phyloP scores from a whole-genome alignment of 1,140 invertebrate genomes.

The Drosophila jambulina region DNA sequence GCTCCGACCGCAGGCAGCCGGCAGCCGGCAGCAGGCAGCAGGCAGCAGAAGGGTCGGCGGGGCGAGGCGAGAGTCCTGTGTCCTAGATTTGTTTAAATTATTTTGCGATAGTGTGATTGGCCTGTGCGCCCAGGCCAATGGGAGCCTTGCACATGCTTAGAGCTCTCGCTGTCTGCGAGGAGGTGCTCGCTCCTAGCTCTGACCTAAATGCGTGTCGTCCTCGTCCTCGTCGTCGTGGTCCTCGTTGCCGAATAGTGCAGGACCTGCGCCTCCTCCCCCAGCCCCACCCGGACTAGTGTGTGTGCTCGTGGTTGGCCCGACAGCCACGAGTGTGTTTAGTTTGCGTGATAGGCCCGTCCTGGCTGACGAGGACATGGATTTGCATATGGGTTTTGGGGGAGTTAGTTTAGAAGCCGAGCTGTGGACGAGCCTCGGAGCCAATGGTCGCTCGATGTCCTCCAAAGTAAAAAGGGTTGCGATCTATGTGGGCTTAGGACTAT shows the following conservation, averaged over 20 bases:
- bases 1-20: slow-evolving; percentile 29
- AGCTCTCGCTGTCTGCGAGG: slow-evolving; percentile 55
- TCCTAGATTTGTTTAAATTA: slow-evolving; percentile 85
- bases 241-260: slow-evolving; percentile 71
- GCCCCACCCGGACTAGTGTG: not conserved
- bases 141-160: slow-evolving; percentile 80
- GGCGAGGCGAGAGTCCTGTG: slow-evolving; percentile 27
- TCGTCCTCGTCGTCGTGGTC: not conserved
- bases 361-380: slow-evolving; percentile 18
- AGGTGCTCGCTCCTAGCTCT: slow-evolving; percentile 21
- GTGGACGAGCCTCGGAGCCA: slow-evolving; percentile 4
- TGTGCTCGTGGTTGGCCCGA: slow-evolving; percentile 44
- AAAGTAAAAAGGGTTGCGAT: not conserved
- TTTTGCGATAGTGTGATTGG: slow-evolving; percentile 85
- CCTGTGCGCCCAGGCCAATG: slow-evolving; percentile 79
- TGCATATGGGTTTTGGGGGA: slow-evolving; percentile 48
- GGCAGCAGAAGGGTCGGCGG: slow-evolving; percentile 2
- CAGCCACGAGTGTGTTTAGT: slow-evolving; percentile 61
- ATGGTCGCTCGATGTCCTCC: not conserved
- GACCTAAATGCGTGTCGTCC: slow-evolving; percentile 73
- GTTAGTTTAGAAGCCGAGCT: slow-evolving; percentile 56
- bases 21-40: not conserved
- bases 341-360: slow-evolving; percentile 64
- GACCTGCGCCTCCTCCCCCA: not conserved
- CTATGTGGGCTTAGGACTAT: not conserved